Evolutionary conservation across 2,888 invertebrate species (phyloP).

Genomic region (Eupithecia subumbrata): DNA sequence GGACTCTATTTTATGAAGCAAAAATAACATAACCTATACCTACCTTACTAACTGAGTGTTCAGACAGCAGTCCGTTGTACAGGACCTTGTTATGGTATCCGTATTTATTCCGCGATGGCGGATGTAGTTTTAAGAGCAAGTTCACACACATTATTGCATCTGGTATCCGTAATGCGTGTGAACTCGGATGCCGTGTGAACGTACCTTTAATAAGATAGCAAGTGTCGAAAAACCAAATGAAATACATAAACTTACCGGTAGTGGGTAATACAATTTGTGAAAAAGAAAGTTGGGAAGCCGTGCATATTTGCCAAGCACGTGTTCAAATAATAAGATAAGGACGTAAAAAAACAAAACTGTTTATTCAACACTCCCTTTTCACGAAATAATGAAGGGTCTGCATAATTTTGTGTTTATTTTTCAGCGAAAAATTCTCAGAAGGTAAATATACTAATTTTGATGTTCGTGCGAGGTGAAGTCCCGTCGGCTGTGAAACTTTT

Average conservation of each 20-base stretch:
- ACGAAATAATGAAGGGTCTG: constrained; percentile 11
- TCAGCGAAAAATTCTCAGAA: background rate
- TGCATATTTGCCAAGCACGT: constrained; percentile 14
- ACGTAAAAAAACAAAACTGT: constrained; percentile 24
- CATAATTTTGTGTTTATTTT: constrained; percentile 11
- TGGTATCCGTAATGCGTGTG: no score
- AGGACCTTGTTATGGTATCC: no score
- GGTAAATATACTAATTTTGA: constrained; percentile 1
- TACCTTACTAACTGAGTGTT: background rate
- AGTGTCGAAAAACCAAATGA: background rate
- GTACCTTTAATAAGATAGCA: background rate
- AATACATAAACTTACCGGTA: background rate
- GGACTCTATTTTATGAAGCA: background rate
- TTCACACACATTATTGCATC: no score
- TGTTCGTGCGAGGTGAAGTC: background rate
- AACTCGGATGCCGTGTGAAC: no score
- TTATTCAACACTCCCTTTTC: constrained; percentile 20
- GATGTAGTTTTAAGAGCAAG: no score
- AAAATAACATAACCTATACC: no score
- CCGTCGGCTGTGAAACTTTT: background rate
- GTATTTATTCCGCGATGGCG: no score
- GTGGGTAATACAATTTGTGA: background rate
- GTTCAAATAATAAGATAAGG: constrained; percentile 16
- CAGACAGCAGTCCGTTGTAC: no score
- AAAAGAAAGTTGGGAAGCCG: constrained; percentile 20